These are phyloP conservation scores for Acanthisitta chloris DNA, from an alignment of 2,113 vertebrate genomes.

Conservation along the genomic window DNA sequence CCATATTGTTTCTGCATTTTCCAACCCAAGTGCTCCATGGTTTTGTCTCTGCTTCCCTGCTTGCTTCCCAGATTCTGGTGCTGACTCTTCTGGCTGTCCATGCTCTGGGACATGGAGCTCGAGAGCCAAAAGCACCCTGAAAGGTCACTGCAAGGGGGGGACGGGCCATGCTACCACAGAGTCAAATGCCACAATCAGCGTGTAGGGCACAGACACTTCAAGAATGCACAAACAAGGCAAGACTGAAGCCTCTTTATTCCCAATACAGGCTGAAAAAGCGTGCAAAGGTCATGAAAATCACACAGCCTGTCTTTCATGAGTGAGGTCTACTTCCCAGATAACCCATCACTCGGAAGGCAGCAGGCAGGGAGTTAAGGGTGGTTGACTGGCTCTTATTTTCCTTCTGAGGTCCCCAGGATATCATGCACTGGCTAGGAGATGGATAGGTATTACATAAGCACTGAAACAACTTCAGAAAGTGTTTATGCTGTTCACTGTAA, in stretches of 20 bases:
- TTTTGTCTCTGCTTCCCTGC: not conserved
- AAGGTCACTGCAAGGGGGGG: not conserved
- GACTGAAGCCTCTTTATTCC: constrained; percentile 18
- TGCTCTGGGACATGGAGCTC: rapidly evolving
- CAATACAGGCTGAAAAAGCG: not conserved
- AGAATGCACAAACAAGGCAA: constrained; percentile 36
- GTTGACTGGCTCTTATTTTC: not conserved
- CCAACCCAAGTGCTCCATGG: not conserved
- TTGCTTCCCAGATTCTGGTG: no score
- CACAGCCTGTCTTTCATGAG: not conserved
- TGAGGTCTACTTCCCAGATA: not conserved
- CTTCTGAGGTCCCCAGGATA: not conserved
- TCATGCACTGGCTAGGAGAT: not conserved
- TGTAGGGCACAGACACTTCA: not conserved
- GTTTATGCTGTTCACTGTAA: not conserved
- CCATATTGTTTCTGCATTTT: not conserved
- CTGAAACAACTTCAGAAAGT: not conserved
- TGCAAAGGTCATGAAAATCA: not conserved
- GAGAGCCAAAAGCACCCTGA: not conserved
- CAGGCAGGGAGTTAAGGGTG: not conserved
- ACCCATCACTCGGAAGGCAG: not conserved
- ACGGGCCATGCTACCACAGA: not conserved
- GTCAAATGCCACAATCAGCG: not conserved
- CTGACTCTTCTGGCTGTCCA: not conserved
- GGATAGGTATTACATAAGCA: not conserved